Conservation (phyloP, 2,888 invertebrate species). For the Leptopilina syphax region DNA sequence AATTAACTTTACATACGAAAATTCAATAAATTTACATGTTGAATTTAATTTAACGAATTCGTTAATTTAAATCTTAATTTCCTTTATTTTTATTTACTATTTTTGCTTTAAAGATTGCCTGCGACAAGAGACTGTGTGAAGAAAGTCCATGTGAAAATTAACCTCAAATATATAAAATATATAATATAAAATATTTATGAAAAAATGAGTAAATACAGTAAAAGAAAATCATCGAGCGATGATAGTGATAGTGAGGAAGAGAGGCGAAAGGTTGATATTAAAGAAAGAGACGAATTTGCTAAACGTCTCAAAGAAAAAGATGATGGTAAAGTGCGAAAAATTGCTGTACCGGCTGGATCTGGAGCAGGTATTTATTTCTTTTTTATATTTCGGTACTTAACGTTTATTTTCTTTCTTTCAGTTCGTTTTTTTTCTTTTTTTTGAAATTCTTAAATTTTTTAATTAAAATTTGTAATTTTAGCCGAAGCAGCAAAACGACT, state of each 20-base stretch:
- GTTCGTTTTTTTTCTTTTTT: no score
- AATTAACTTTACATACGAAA: no score
- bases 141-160: neutral
- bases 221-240: slow-evolving; percentile 79
- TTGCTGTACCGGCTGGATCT: slow-evolving; percentile 55
- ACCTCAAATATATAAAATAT: slow-evolving; percentile 24
- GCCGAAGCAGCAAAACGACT: slow-evolving; percentile 92
- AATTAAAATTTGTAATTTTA: slow-evolving; percentile 41
- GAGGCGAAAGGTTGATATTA: slow-evolving; percentile 88
- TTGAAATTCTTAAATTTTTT: neutral
- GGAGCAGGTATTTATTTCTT: slow-evolving; percentile 67
- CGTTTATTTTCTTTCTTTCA: neutral
- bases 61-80: no score
- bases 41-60: no score
- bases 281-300: slow-evolving; percentile 96
- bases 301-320: slow-evolving; percentile 92
- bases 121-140: no score
- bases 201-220: slow-evolving; percentile 74
- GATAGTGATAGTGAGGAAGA: slow-evolving; percentile 88
- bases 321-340: slow-evolving; percentile 86
- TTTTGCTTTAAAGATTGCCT: no score
- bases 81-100: no score
- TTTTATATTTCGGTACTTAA: neutral
- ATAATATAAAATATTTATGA: neutral
- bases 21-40: no score